Conservation (phyloP, 2,797 vertebrate species). For the Hemibagrus guttatus region DNA sequence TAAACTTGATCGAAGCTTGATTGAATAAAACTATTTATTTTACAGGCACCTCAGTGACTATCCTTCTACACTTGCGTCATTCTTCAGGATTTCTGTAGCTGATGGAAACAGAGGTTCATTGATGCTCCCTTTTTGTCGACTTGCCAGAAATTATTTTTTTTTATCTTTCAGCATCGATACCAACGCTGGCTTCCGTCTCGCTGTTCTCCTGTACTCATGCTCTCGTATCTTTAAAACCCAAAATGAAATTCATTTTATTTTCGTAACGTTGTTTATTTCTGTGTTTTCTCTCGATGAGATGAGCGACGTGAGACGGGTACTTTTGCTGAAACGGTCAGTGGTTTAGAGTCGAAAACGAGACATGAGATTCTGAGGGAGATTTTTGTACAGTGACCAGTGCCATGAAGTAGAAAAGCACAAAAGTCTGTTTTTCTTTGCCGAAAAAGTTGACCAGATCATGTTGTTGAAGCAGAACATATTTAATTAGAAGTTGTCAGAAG, state of each 20-base stretch:
- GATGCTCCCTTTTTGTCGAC: neutral
- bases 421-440: neutral
- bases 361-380: neutral
- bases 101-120: neutral
- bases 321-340: too few species aligned
- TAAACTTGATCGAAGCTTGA: neutral
- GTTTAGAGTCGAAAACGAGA: too few species aligned
- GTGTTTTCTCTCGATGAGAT: neutral
- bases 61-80: neutral
- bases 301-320: too few species aligned
- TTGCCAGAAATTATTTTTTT: neutral
- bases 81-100: neutral
- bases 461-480: neutral
- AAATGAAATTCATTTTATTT: too few species aligned
- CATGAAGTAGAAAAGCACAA: neutral
- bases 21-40: neutral
- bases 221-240: neutral
- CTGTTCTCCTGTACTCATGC: neutral
- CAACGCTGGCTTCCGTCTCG: too few species aligned
- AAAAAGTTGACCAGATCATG: neutral
- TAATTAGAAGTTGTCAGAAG: conserved; percentile 15
- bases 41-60: neutral
- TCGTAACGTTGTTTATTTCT: neutral
- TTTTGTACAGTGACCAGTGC: neutral
- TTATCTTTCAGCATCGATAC: too few species aligned